phyloP scores from a whole-genome alignment of 1,140 invertebrate species.

The Plutomurus gul region DNA sequence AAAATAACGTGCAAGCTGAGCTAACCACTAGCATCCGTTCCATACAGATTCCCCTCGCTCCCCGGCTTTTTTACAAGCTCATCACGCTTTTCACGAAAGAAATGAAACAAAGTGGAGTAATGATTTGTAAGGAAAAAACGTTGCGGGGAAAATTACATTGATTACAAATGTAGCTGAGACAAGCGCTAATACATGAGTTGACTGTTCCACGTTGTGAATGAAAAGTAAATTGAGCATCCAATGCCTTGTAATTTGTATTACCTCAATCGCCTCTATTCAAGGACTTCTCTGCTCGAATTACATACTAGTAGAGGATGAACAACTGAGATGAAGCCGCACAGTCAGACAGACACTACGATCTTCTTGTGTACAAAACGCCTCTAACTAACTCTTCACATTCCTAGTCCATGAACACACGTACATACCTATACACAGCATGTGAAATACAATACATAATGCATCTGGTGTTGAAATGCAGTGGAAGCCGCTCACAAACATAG shows the following conservation, averaged over 20 bases:
- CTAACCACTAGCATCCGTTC: constrained; percentile 6
- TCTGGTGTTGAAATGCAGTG: too few relatives aligned
- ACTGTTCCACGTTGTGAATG: background rate
- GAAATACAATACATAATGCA: too few relatives aligned
- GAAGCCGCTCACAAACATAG: too few relatives aligned
- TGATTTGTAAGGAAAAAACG: background rate
- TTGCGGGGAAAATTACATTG: background rate
- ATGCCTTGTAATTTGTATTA: constrained; percentile 17
- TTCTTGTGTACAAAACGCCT: too few relatives aligned
- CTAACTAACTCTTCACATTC: too few relatives aligned
- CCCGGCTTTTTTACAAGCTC: background rate
- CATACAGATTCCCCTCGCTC: constrained; percentile 1
- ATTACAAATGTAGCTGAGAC: background rate
- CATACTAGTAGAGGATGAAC: background rate
- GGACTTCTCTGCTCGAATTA: constrained; percentile 9
- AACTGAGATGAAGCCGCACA: background rate
- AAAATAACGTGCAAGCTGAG: background rate
- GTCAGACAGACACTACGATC: background rate
- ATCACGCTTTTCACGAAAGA: constrained; percentile 18
- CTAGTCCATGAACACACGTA: too few relatives aligned
- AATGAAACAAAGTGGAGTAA: background rate
- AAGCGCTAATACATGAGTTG: background rate
- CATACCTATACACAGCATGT: too few relatives aligned
- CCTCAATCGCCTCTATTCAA: constrained; percentile 17
- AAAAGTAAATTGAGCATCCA: constrained; percentile 14